These are phyloP conservation scores for Drosophila multiciliata DNA, from an alignment of 2,888 invertebrate genomes.

Conservation along the genomic window DNA sequence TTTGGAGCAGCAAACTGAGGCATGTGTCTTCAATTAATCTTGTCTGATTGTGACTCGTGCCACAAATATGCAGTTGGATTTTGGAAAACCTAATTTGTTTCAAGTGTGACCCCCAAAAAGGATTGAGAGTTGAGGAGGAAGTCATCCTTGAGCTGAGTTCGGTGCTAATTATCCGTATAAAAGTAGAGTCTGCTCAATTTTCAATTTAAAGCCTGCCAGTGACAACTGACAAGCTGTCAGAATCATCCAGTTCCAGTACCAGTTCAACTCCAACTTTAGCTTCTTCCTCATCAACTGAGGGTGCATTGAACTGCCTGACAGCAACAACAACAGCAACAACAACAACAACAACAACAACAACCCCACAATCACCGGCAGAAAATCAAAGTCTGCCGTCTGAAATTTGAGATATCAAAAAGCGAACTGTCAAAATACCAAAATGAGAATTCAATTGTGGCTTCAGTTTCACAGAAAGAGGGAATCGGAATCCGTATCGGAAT, in stretches of 20 bases:
- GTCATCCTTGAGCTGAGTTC: conserved; percentile 13
- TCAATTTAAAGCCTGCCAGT: conserved; percentile 46
- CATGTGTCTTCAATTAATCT: conserved; percentile 83
- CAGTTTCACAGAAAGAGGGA: conserved; percentile 10
- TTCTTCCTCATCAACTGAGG: conserved; percentile 25
- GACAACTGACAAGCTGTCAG: conserved; percentile 69
- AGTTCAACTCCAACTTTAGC: not conserved
- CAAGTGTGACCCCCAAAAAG: conserved; percentile 48
- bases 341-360: conserved; percentile 25
- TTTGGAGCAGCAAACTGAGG: conserved; percentile 45
- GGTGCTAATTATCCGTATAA: conserved; percentile 50
- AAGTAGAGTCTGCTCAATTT: conserved; percentile 23
- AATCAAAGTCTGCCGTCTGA: conserved; percentile 61
- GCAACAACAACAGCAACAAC: not conserved
- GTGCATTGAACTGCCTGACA: conserved; percentile 67
- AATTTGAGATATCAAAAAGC: conserved; percentile 73
- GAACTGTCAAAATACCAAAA: conserved; percentile 74
- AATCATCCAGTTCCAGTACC: conserved; percentile 8
- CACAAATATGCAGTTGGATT: conserved; percentile 33
- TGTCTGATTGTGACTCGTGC: conserved; percentile 27
- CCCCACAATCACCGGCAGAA: conserved; percentile 29
- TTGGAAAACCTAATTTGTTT: conserved; percentile 59
- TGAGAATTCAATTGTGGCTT: conserved; percentile 56
- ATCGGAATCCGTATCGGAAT: not conserved
- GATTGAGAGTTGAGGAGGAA: conserved; percentile 25